Conservation (phyloP, 2,888 invertebrate species). For the Mechanitis mazaeus region DNA sequence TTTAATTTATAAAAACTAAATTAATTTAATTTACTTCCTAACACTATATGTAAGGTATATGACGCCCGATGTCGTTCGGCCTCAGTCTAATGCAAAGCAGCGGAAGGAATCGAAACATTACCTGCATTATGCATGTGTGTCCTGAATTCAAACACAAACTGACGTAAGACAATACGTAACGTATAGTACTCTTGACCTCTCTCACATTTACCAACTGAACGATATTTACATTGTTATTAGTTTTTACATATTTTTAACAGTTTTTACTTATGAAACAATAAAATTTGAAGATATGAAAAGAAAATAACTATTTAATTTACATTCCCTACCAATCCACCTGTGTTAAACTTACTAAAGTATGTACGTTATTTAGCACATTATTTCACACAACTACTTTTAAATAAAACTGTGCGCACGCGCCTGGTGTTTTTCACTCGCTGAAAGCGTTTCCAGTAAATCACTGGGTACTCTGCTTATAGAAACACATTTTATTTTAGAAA, state of each 20-base stretch:
- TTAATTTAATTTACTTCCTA: too few relatives aligned
- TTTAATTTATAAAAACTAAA: too few relatives aligned
- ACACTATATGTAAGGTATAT: too few relatives aligned
- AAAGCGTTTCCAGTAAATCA: conserved; percentile 62
- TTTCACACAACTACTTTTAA: conserved; percentile 29
- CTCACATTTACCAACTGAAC: not conserved
- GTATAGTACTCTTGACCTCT: conserved; percentile 14
- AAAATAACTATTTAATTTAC: not conserved
- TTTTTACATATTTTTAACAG: too few relatives aligned
- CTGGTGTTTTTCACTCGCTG: conserved; percentile 65
- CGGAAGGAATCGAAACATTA: conserved; percentile 68
- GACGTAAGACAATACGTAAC: conserved; percentile 29
- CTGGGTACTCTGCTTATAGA: conserved; percentile 33
- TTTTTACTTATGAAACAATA: too few relatives aligned
- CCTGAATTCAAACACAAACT: conserved; percentile 42
- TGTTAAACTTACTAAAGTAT: conserved; percentile 9
- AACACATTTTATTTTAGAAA: conserved; percentile 36
- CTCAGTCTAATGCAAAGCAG: conserved; percentile 52
- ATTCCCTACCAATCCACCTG: not conserved
- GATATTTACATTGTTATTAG: not conserved
- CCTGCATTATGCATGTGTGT: conserved; percentile 67
- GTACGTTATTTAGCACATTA: conserved; percentile 22
- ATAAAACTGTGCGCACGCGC: conserved; percentile 32
- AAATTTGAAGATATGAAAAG: too few relatives aligned
- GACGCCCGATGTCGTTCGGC: not conserved